These are phyloP conservation scores for Napeogenes inachia DNA, from an alignment of 2,888 invertebrate species.

Conservation along the genomic window DNA sequence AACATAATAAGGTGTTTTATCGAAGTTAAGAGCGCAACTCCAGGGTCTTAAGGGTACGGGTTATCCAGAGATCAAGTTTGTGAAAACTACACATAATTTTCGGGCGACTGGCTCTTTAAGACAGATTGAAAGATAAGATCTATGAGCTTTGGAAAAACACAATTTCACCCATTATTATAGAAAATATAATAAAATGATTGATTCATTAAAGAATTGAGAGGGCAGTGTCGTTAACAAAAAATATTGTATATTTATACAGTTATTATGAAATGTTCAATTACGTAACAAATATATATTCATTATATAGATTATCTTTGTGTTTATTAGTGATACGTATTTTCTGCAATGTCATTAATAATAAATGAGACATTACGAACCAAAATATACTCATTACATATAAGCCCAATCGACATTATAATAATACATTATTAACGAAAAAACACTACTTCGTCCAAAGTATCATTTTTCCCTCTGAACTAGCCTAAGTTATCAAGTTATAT, in stretches of 20 bases:
- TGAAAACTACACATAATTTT: conserved; percentile 17
- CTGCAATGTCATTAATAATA: neutral
- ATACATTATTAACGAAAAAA: neutral
- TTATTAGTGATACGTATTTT: neutral
- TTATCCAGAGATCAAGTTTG: conserved; percentile 14
- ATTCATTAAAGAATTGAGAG: neutral
- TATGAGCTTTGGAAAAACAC: conserved; percentile 4
- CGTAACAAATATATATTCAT: too few species aligned
- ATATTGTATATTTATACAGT: too few species aligned
- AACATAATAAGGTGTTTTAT: conserved; percentile 18
- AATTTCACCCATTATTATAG: neutral
- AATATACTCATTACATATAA: neutral
- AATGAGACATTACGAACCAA: neutral
- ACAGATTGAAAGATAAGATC: conserved; percentile 19
- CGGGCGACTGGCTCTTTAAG: conserved; percentile 16
- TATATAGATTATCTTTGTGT: too few species aligned
- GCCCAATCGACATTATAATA: conserved; percentile 2
- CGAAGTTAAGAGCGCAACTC: neutral
- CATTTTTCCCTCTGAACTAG: neutral
- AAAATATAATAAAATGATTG: neutral
- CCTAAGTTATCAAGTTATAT: conserved; percentile 6
- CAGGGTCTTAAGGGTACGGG: conserved; percentile 5
- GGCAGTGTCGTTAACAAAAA: too few species aligned
- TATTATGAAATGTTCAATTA: too few species aligned
- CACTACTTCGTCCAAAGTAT: neutral